phyloP scores from a whole-genome alignment of 2,888 invertebrate genomes.

The Willowsia nigromaculata region DNA sequence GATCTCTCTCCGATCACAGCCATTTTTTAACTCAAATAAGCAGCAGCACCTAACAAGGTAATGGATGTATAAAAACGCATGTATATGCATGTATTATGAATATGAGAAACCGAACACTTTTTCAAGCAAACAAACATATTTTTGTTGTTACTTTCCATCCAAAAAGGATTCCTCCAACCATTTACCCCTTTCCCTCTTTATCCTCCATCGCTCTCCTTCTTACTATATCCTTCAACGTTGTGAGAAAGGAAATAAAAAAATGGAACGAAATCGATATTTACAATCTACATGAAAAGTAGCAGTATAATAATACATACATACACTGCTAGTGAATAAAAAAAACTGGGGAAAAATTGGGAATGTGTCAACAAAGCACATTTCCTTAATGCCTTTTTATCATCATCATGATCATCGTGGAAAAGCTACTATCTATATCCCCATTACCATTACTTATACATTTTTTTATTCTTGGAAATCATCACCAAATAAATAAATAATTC shows the following conservation, averaged over 20 bases:
- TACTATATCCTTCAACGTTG: neutral
- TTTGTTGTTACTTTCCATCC: slow-evolving; percentile 59
- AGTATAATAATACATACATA: slow-evolving; percentile 10
- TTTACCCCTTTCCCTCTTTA: neutral
- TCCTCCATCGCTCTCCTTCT: slow-evolving; percentile 7
- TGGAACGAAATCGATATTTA: slow-evolving; percentile 50
- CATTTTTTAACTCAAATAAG: slow-evolving; percentile 14
- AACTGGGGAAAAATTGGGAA: slow-evolving; percentile 31
- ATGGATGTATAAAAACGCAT: neutral
- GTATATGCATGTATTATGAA: neutral
- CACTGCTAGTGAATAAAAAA: slow-evolving; percentile 11
- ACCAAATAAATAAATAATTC: slow-evolving; percentile 68
- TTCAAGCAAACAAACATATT: slow-evolving; percentile 49
- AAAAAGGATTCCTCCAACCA: slow-evolving; percentile 16
- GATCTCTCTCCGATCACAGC: neutral
- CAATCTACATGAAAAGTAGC: slow-evolving; percentile 38
- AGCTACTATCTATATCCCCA: slow-evolving; percentile 8
- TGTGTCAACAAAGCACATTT: slow-evolving; percentile 59
- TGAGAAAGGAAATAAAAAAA: slow-evolving; percentile 29
- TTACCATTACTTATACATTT: slow-evolving; percentile 26
- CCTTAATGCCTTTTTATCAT: slow-evolving; percentile 52
- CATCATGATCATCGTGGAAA: slow-evolving; percentile 6
- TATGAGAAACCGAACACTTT: slow-evolving; percentile 9
- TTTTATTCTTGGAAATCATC: slow-evolving; percentile 48
- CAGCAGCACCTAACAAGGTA: slow-evolving; percentile 18